Percentiles rank a stretch among this genome's conserved stretches.
Evolutionary conservation across 2,797 vertebrate genomes (phyloP).

Genomic region (Ceyx erithaca): DNA sequence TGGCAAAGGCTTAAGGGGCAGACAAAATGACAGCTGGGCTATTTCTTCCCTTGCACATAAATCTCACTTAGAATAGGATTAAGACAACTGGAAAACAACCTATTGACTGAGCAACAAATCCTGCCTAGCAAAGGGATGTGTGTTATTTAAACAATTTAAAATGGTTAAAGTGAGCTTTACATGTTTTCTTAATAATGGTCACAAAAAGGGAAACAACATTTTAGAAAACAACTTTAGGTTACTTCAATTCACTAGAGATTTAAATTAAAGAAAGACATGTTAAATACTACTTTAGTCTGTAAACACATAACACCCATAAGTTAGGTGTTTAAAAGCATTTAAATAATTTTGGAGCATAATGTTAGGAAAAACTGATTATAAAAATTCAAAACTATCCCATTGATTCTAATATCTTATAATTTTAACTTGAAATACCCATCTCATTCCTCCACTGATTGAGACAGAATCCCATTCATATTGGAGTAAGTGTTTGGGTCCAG

Average conservation of each 20-base stretch:
- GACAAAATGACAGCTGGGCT: constrained; percentile 73
- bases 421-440: neutral
- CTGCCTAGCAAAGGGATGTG: neutral
- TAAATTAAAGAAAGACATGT: neutral
- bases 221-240: neutral
- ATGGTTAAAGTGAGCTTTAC: neutral
- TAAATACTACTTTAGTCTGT: neutral
- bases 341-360: neutral
- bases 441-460: neutral
- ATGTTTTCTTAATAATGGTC: neutral
- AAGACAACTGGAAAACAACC: constrained; percentile 57
- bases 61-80: constrained; percentile 74
- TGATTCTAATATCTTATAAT: neutral
- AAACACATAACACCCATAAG: neutral
- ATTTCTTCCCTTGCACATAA: constrained; percentile 66
- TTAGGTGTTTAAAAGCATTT: neutral
- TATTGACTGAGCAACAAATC: constrained; percentile 49
- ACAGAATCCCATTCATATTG: neutral
- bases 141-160: neutral
- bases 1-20: constrained; percentile 50
- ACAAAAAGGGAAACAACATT: neutral
- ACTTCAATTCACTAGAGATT: neutral
- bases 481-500: neutral
- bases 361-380: neutral
- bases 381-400: neutral